A percentile compares a stretch with the other conserved stretches of the same genome.
Evolutionary conservation across 2,113 vertebrate species (phyloP).

Genomic region (Gallinago undulata): DNA sequence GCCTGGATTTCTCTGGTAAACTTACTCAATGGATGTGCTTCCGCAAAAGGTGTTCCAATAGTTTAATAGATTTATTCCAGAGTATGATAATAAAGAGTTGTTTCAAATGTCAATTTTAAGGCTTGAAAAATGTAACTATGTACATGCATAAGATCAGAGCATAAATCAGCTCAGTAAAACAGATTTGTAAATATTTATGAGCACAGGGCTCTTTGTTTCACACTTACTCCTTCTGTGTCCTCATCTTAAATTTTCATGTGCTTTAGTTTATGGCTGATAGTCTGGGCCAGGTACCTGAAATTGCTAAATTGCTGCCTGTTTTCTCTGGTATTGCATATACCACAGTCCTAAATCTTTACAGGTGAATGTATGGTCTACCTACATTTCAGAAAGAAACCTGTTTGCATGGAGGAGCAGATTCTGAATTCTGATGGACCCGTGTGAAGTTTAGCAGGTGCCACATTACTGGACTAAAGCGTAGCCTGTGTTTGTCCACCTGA

Average conservation of each 20-base stretch:
- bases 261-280: conserved; percentile 28
- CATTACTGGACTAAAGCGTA: neutral
- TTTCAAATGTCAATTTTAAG: conserved; percentile 21
- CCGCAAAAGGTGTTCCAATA: neutral
- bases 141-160: neutral
- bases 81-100: neutral
- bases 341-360: conserved; percentile 17
- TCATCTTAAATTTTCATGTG: neutral
- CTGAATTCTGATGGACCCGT: neutral
- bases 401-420: neutral
- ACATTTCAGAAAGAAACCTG: neutral
- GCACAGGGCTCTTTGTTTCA: neutral
- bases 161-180: conserved; percentile 31
- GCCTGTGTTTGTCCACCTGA: neutral
- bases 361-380: neutral
- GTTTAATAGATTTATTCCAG: conserved; percentile 42
- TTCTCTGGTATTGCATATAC: neutral
- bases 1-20: neutral
- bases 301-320: conserved; percentile 16
- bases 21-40: neutral
- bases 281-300: neutral
- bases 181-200: conserved; percentile 52
- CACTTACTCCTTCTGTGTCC: neutral
- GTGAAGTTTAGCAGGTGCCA: neutral
- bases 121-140: conserved; percentile 32